These are phyloP conservation scores for Anseranas semipalmata DNA, from an alignment of 2,113 vertebrate species.

Conservation along the genomic window DNA sequence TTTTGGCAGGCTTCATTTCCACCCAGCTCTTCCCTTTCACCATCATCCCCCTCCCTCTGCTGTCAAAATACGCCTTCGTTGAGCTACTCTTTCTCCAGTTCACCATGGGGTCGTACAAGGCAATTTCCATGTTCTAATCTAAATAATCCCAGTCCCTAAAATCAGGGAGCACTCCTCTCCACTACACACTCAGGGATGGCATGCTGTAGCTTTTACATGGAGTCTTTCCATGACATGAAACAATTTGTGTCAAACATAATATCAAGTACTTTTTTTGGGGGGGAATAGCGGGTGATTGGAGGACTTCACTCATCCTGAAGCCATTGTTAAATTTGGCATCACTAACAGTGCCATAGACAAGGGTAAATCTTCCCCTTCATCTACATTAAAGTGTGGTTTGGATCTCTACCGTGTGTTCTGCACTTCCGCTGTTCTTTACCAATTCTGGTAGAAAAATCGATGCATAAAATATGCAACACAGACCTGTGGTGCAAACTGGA, in stretches of 20 bases:
- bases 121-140: rapidly evolving
- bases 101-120: background rate
- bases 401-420: background rate
- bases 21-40: background rate
- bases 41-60: background rate
- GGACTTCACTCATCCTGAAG: background rate
- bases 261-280: too few relatives aligned
- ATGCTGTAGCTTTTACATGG: background rate
- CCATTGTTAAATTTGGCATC: background rate
- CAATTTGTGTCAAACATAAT: background rate
- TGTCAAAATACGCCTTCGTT: background rate
- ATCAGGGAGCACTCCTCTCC: background rate
- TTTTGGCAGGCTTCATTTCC: background rate
- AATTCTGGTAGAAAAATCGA: background rate
- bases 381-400: rapidly evolving
- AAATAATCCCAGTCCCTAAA: background rate
- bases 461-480: conserved; percentile 11
- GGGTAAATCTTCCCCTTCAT: conserved; percentile 16
- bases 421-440: background rate
- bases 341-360: background rate
- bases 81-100: background rate
- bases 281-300: too few relatives aligned
- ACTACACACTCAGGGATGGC: background rate
- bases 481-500: background rate
- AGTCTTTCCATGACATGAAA: background rate